Evolutionary conservation across 2,888 invertebrate species (phyloP).

Genomic region (Drosophila emarginata): DNA sequence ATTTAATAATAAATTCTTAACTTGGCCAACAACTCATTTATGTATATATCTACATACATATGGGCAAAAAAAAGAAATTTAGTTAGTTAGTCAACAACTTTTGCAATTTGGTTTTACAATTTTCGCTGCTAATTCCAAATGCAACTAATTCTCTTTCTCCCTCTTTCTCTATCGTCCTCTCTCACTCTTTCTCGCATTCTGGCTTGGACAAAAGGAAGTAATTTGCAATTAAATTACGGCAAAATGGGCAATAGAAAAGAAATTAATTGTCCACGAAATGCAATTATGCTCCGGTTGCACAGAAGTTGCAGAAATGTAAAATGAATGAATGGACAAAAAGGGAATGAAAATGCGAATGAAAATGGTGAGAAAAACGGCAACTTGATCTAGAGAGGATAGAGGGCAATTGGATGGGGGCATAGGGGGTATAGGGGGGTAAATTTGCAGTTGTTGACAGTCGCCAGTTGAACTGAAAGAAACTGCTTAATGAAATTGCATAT

Average conservation of each 20-base stretch:
- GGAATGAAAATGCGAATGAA: neutral
- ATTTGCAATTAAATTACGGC: conserved; percentile 83
- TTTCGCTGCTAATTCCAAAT: conserved; percentile 28
- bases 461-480: conserved; percentile 17
- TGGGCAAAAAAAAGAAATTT: neutral
- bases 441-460: conserved; percentile 36
- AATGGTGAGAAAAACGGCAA: conserved; percentile 17
- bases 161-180: neutral
- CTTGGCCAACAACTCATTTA: conserved; percentile 45
- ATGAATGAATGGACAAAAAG: conserved; percentile 39
- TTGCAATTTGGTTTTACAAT: conserved; percentile 6
- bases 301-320: conserved; percentile 38
- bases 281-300: conserved; percentile 80
- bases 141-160: conserved; percentile 5
- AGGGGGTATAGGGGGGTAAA: neutral
- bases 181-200: neutral
- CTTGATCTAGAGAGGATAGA: conserved; percentile 5
- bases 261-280: conserved; percentile 83
- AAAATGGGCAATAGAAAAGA: conserved; percentile 83
- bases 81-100: conserved; percentile 6
- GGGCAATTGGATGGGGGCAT: neutral
- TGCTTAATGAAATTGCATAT: conserved; percentile 60
- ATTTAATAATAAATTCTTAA: conserved; percentile 45
- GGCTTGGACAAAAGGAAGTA: conserved; percentile 78
- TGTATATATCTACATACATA: conserved; percentile 44